phyloP scores from a whole-genome alignment of 1,140 invertebrate genomes.

The Zaprionus tsacasi region DNA sequence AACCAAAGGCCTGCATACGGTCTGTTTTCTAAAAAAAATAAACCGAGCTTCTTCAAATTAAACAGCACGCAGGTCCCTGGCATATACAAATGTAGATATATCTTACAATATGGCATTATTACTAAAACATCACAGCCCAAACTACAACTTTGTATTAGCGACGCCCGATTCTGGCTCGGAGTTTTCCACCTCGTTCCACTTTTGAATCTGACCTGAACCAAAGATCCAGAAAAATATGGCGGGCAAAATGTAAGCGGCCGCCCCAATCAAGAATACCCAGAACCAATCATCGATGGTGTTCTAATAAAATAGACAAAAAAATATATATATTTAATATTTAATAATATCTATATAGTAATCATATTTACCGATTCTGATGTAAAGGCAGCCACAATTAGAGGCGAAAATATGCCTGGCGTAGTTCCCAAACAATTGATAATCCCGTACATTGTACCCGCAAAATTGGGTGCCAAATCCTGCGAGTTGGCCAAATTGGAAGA shows the following conservation, averaged over 20 bases:
- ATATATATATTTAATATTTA: too few species aligned
- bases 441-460: constrained; percentile 90
- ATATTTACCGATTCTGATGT: constrained; percentile 87
- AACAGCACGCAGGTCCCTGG: neutral
- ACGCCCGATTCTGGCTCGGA: constrained; percentile 66
- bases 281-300: constrained; percentile 91
- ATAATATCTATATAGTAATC: too few species aligned
- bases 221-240: constrained; percentile 89
- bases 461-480: constrained; percentile 88
- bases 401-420: constrained; percentile 90
- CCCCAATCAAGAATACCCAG: constrained; percentile 90
- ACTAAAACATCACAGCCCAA: constrained; percentile 73
- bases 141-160: constrained; percentile 82
- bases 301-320: constrained; percentile 80
- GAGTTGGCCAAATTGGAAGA: constrained; percentile 93
- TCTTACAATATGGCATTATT: constrained; percentile 67
- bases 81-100: constrained; percentile 32
- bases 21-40: too few species aligned
- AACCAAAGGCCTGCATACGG: too few species aligned
- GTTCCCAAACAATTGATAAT: constrained; percentile 90
- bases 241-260: constrained; percentile 88
- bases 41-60: too few species aligned
- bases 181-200: constrained; percentile 86
- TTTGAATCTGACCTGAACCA: constrained; percentile 87
- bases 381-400: constrained; percentile 88